Conservation (phyloP, 2,113 vertebrate genomes). For the Gallinago paraguaiae region DNA sequence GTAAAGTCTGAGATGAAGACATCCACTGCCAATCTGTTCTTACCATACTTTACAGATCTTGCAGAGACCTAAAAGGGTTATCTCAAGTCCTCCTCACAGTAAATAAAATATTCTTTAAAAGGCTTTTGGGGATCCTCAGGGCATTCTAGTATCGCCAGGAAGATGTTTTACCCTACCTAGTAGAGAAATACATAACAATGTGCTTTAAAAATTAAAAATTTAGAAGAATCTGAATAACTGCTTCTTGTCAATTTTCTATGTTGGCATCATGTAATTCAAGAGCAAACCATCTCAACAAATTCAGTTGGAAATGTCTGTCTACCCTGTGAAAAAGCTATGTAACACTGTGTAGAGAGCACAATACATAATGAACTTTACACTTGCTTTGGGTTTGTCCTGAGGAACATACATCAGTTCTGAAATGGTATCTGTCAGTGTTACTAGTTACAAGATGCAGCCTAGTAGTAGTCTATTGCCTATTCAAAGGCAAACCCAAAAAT, state of each 20-base stretch:
- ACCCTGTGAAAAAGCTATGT: conserved; percentile 68
- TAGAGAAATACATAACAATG: conserved; percentile 65
- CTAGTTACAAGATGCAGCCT: conserved; percentile 60
- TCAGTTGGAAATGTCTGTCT: conserved; percentile 55
- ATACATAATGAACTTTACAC: conserved; percentile 55
- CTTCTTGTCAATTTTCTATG: conserved; percentile 62
- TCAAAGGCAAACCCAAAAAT: background rate
- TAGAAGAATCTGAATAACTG: conserved; percentile 57
- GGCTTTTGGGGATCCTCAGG: conserved; percentile 62
- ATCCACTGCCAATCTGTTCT: background rate
- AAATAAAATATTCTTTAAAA: conserved; percentile 67
- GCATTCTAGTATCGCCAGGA: conserved; percentile 52
- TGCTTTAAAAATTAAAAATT: conserved; percentile 74
- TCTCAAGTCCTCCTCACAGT: conserved; percentile 33
- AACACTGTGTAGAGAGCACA: conserved; percentile 42
- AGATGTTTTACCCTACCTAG: conserved; percentile 40
- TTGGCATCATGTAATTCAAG: conserved; percentile 54
- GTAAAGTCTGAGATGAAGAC: background rate
- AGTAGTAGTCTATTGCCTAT: background rate
- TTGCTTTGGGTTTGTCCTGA: conserved; percentile 65
- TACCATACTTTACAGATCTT: background rate
- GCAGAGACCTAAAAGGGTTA: conserved; percentile 21
- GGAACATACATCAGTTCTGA: conserved; percentile 39
- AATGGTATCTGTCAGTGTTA: conserved; percentile 53
- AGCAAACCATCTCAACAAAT: conserved; percentile 41